Percentiles rank a stretch among this genome's conserved stretches.
These are phyloP conservation scores for Limanda limanda DNA, from an alignment of 2,113 vertebrate genomes.

Conservation along the genomic window DNA sequence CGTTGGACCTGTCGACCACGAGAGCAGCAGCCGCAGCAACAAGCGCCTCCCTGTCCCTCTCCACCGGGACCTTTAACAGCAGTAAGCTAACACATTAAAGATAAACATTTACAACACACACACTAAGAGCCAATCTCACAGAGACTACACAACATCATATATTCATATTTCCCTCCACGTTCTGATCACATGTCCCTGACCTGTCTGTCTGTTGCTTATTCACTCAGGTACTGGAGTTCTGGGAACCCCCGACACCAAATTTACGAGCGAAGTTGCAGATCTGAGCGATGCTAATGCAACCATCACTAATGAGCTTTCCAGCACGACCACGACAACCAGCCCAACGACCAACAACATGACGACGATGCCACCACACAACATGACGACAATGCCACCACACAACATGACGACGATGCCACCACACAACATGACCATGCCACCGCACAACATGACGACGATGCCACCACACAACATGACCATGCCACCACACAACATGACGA, in stretches of 20 bases:
- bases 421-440: too few relatives aligned
- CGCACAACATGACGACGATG: too few relatives aligned
- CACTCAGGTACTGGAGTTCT: not conserved
- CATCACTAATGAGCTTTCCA: not conserved
- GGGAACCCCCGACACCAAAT: fast-evolving
- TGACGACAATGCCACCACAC: too few relatives aligned
- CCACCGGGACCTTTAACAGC: not conserved
- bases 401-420: too few relatives aligned
- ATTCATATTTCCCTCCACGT: not conserved
- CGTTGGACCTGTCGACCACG: not conserved
- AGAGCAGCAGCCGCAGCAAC: not conserved
- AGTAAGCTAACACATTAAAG: constrained; percentile 36
- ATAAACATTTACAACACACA: not conserved
- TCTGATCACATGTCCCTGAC: not conserved
- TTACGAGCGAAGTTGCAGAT: fast-evolving
- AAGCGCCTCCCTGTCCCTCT: fast-evolving
- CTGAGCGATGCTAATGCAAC: constrained; percentile 19
- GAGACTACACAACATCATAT: not conserved
- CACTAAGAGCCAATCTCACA: not conserved
- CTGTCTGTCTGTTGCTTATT: not conserved
- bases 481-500: too few relatives aligned
- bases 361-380: too few relatives aligned
- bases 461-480: too few relatives aligned
- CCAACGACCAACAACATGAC: too few relatives aligned
- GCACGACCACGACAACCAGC: not conserved